Base-by-base conservation (phyloP, 1,140 invertebrate genomes). In the Leptoteleia sp. region DNA sequence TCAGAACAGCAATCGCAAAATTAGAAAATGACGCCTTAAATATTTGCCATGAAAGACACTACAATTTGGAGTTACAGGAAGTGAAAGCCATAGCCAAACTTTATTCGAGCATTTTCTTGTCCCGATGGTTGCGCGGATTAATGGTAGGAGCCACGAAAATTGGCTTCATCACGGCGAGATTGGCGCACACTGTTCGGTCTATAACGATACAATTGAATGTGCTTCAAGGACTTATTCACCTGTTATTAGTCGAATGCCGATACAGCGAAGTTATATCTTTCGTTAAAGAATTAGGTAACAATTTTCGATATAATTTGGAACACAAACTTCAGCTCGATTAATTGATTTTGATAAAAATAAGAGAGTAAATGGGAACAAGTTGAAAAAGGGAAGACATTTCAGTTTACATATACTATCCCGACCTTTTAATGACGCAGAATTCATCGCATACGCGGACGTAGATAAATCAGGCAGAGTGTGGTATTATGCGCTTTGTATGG, bases 391-490 rank as follows among this genome's bases (percentile, higher is more conserved):
- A 31, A 35, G 42, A 5, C 19, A 9, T 52, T 50, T 42, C 52
- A 11, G 47, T 57, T 68, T 50, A 40, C 15, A 73, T 75, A 45
- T 15, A 50, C 43, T 50, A 16, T 29, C 7, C 17, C 38, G 38
- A 42, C 43, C 42, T 47, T 71, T 57, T 61, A 76, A 75, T 73
- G 48, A 40, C 31, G 4, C 17, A 89, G 87, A 90, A 80, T 87
- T 85, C 25, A 71, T 85, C 9, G 82, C 88, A 1, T 70, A 77
- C 27, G 81, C 85, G 27, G 83, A 90, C 55, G 57, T 83, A 27
- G 90, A 91, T 72, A 90, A 89, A 80, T 90, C 89, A 1, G 87
- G 88, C 64, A 81, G 79, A 19, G 85, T 85, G 13, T 91, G 91
- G 91, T 92, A 90, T 70, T 89, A 89, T 68, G 85, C 89, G 0